These are phyloP conservation scores for Takifugu flavidus DNA, from an alignment of 2,113 vertebrate genomes.

Conservation along the genomic window DNA sequence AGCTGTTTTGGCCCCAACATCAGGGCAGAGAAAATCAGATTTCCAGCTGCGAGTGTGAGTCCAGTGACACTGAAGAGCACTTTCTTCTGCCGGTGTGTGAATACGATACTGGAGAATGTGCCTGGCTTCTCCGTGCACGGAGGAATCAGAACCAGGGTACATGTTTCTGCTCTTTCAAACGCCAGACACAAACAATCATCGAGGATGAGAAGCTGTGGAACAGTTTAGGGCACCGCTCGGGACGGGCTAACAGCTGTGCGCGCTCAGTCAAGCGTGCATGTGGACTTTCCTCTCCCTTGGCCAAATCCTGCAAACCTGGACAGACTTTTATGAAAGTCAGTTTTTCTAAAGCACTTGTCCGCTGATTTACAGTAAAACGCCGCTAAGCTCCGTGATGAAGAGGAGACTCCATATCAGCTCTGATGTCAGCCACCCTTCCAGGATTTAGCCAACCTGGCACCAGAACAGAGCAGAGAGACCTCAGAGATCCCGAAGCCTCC, in stretches of 20 bases:
- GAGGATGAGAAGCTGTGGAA: slow-evolving; percentile 48
- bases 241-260: slow-evolving; percentile 33
- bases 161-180: slow-evolving; percentile 37
- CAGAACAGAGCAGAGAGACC: slow-evolving; percentile 30
- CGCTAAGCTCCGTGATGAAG: slow-evolving; percentile 24
- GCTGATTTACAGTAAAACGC: slow-evolving; percentile 42
- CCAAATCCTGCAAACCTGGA: slow-evolving; percentile 41
- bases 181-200: slow-evolving; percentile 55
- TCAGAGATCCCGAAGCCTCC: slow-evolving; percentile 43
- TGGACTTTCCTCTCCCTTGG: slow-evolving; percentile 48
- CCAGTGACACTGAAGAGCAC: slow-evolving; percentile 20
- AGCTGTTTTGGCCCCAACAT: neutral
- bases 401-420: slow-evolving; percentile 11
- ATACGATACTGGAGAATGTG: slow-evolving; percentile 58
- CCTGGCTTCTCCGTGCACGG: slow-evolving; percentile 38
- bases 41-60: neutral
- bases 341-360: slow-evolving; percentile 35
- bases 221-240: slow-evolving; percentile 41
- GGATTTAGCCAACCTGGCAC: slow-evolving; percentile 31
- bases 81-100: slow-evolving; percentile 48
- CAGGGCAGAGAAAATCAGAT: neutral
- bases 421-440: slow-evolving; percentile 19
- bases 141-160: slow-evolving; percentile 36
- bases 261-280: slow-evolving; percentile 41
- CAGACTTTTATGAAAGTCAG: slow-evolving; percentile 29